Evolutionary conservation across 2,888 invertebrate species (phyloP).

Genomic region (Clivina fossor): DNA sequence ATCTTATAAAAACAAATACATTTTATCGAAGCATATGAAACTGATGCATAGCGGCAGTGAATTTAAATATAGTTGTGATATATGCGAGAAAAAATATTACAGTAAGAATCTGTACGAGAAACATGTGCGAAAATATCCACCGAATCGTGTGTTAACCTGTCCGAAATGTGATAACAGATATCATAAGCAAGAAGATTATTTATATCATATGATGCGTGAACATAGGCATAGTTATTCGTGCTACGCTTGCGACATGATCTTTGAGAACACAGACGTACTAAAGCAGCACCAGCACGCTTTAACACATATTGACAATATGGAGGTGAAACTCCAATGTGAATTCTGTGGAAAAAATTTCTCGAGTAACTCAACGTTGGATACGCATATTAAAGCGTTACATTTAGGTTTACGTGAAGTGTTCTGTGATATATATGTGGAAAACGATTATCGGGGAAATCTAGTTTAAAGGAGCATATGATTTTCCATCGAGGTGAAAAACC

Average conservation of each 20-base stretch:
- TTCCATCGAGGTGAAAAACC: conserved; percentile 56
- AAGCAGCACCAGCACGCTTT: not conserved
- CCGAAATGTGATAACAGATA: conserved; percentile 33
- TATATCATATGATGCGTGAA: not conserved
- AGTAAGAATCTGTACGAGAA: conserved; percentile 41
- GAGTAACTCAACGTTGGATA: not conserved
- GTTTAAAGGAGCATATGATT: conserved; percentile 53
- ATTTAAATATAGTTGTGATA: conserved; percentile 21
- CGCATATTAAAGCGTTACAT: not conserved
- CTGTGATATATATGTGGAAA: conserved; percentile 52
- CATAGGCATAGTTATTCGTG: not conserved
- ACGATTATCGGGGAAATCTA: conserved; percentile 57
- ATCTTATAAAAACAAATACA: conserved; percentile 47
- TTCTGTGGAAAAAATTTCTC: conserved; percentile 3
- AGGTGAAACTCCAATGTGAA: not conserved
- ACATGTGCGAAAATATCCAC: conserved; percentile 38
- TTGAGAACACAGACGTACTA: not conserved
- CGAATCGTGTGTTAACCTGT: conserved; percentile 28
- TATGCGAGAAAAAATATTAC: conserved; percentile 38
- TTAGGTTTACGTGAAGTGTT: not conserved
- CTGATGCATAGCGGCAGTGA: conserved; percentile 17
- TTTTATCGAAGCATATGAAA: conserved; percentile 27
- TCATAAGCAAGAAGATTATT: conserved; percentile 3
- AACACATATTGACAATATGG: too few relatives aligned
- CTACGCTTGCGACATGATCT: not conserved